Evolutionary conservation across 2,113 vertebrate genomes (phyloP), one percentile per base, ranked within the genome.

Genomic region (Chelonoidis abingdonii): DNA sequence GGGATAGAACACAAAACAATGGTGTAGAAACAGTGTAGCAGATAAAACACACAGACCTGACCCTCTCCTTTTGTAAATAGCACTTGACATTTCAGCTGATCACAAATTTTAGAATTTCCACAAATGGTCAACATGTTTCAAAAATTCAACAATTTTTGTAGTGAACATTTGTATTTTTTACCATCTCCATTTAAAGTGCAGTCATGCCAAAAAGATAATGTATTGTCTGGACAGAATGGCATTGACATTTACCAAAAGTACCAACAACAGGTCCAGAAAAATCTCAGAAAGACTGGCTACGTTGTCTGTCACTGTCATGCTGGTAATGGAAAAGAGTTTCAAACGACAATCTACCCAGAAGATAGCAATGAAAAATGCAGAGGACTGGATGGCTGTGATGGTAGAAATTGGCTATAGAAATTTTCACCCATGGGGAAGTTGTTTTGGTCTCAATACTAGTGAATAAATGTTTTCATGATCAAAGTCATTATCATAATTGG

Each of bases 311-410:
- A 38, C 38, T 89, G 78, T 59, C 89, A 92, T 59, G 81, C 49
- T 62, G 21, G 49, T 4, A 91, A 88, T 27, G 14, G 44, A n/a
- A 85, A 59, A 90, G 81, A 89, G 47, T 31, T 2, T 86, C 56
- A 91, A 93, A 49, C 69, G 81, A 91, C 87, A 96, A 41, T 49
- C 38, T 53, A 89, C 89, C 25, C 79, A 93, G 83, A 83, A 72
- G 79, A 76, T 22, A 78, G 81, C 81, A 89, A 75, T 21, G 62
- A 86, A 88, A 88, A 12, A 27, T 24, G n/a, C 62, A 54, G 41
- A 44, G 25, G 75, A 47, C 41, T 47, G 2, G 65, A 50, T 4
- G 91, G 92, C 78, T 81, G 12, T 88, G 62, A 86, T 47, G 86
- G 86, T 65, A n/a, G 4, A 89, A 52, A 83, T 3, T 25, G 41